Conservation (phyloP, 2,797 vertebrate species). For the Sebastes matsubarae region DNA sequence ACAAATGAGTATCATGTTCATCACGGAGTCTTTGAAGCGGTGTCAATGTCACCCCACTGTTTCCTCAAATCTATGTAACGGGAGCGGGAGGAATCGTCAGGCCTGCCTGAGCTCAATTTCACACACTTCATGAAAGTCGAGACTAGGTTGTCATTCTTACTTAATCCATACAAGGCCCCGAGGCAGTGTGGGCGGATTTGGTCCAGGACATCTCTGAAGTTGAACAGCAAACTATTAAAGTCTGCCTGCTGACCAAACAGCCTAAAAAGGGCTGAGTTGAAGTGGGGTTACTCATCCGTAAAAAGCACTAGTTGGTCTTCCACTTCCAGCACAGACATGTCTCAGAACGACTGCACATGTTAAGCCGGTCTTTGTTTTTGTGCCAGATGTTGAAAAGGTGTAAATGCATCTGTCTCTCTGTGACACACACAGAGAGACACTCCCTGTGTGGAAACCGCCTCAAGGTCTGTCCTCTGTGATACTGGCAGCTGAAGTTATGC, state of each 20-base stretch:
- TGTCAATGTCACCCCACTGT: slow-evolving; percentile 47
- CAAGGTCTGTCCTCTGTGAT: neutral
- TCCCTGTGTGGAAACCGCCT: neutral
- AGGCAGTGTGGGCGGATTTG: slow-evolving; percentile 36
- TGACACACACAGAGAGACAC: no score
- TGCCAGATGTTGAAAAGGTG: neutral
- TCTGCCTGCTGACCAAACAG: slow-evolving; percentile 50
- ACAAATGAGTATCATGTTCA: slow-evolving; percentile 80
- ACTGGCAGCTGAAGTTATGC: neutral
- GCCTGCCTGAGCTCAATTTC: slow-evolving; percentile 59
- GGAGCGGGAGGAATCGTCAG: slow-evolving; percentile 31
- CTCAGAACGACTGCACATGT: neutral
- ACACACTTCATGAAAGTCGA: slow-evolving; percentile 62
- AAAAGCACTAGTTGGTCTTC: neutral
- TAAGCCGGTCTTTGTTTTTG: neutral
- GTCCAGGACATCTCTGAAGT: slow-evolving; percentile 32
- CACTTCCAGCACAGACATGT: neutral
- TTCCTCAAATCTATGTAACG: slow-evolving; percentile 47
- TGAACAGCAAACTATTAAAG: slow-evolving; percentile 45
- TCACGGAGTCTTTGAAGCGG: slow-evolving; percentile 55
- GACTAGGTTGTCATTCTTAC: slow-evolving; percentile 58
- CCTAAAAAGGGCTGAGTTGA: slow-evolving; percentile 1
- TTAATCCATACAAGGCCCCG: slow-evolving; percentile 45
- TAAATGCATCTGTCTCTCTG: neutral
- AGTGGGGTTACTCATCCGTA: slow-evolving; percentile 1